Base-by-base conservation (phyloP, 2,113 vertebrate genomes). In the Paradoxurus hermaphroditus region DNA sequence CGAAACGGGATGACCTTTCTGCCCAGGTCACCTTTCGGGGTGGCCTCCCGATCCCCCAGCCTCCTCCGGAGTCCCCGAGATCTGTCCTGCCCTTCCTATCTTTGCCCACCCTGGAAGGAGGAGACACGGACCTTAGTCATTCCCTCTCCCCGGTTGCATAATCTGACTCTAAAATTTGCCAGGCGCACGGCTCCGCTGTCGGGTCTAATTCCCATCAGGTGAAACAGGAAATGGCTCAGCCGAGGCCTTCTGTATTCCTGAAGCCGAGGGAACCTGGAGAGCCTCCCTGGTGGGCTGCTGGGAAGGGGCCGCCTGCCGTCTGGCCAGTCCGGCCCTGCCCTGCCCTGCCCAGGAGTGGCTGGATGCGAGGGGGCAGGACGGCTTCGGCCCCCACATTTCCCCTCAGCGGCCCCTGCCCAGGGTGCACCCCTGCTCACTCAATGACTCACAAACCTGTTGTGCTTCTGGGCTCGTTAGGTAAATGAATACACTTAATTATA, bases 141-240 rank as follows among this genome's bases (percentile, higher is more conserved):
- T 98, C 98, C 94, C 85, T 75, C 93, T 65, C 97, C 97, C 19
- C 56, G 94, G 98, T 98, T 99, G 98, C 98, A 98, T 99, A 99
- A 99, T 96, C 95, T 90, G 97, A 96, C 84, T 98, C 98, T 99
- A 98, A 99, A 98, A 99, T 99, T 97, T 98, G 98, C 98, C 97
- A 68, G 95, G 82, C 86, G 0, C 96, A 36, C 15, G 0, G 96
- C 98, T 97, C 97, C 31, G 4, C 94, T 97, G 98, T 78, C 98
- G 98, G 98, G 97, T 98, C 98, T 25, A 97, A 97, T 59, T 86
- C 97, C 78, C 98, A 89, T 94, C 93, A 96, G 92, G 97, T 96
- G 73, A 96, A 92, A 94, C 46, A 97, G 96, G 90, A 90, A 97
- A 59, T 31, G 72, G 73, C 90, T 83, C 14, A 68, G 94, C 90